Evolutionary conservation across 2,797 vertebrate species (phyloP).

Genomic region (Danio tinwini): DNA sequence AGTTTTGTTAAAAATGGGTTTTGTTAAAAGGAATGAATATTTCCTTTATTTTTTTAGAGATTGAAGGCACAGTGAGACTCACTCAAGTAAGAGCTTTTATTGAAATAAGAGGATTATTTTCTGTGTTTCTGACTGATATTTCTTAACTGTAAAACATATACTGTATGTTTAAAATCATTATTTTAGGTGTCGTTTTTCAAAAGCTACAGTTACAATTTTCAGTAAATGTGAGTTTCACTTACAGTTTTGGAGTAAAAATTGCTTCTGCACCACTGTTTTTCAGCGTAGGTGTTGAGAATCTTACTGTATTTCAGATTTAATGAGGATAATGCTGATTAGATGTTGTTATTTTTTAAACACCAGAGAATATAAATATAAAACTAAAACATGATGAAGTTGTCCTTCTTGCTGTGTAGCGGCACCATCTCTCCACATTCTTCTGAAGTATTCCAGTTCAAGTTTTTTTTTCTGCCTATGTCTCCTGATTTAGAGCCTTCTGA

Average conservation of each 20-base stretch:
- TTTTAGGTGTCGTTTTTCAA: no score
- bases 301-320: background rate
- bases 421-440: background rate
- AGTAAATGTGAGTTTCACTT: no score
- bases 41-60: background rate
- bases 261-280: no score
- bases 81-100: background rate
- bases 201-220: no score
- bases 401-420: background rate
- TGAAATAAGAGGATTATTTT: background rate
- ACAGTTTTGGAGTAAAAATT: no score
- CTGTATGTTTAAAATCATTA: no score
- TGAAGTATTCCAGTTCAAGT: background rate
- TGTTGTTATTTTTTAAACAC: background rate
- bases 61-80: background rate
- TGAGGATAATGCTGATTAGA: background rate
- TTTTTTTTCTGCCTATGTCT: no score
- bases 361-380: background rate
- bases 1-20: background rate
- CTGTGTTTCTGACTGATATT: background rate
- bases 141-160: no score
- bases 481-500: no score
- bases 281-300: background rate
- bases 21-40: background rate
- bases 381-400: background rate